Evolutionary conservation across 2,797 vertebrate genomes (phyloP).

Genomic region (Sylvilagus floridanus): DNA sequence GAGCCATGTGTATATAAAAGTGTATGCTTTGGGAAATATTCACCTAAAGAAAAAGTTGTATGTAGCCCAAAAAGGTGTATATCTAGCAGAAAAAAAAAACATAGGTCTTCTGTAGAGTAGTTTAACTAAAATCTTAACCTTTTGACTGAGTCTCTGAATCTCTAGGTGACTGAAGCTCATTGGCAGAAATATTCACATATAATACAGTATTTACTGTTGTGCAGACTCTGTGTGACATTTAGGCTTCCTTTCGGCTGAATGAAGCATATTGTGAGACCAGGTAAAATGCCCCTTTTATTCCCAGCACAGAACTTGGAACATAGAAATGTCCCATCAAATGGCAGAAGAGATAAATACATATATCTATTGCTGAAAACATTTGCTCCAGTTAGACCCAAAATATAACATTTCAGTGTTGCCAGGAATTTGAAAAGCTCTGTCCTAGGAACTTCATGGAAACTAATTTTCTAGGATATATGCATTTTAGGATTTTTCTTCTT

Average conservation of each 20-base stretch:
- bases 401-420: neutral
- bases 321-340: neutral
- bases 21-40: neutral
- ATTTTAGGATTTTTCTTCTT: neutral
- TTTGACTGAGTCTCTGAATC: constrained; percentile 5
- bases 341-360: neutral
- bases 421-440: neutral
- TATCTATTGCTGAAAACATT: neutral
- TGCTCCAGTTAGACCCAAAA: neutral
- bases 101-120: neutral
- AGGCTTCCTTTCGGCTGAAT: neutral
- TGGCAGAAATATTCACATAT: neutral
- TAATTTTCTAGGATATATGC: neutral
- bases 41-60: neutral
- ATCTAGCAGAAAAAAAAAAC: neutral
- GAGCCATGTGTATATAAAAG: neutral
- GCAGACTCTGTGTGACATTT: neutral
- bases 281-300: neutral
- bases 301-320: neutral
- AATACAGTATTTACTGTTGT: neutral
- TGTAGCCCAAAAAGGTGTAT: neutral
- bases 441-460: neutral
- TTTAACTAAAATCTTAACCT: neutral
- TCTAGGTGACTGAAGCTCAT: neutral
- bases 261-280: neutral